Base-by-base conservation (phyloP, 2,888 invertebrate species). In the Dusona sp. region DNA sequence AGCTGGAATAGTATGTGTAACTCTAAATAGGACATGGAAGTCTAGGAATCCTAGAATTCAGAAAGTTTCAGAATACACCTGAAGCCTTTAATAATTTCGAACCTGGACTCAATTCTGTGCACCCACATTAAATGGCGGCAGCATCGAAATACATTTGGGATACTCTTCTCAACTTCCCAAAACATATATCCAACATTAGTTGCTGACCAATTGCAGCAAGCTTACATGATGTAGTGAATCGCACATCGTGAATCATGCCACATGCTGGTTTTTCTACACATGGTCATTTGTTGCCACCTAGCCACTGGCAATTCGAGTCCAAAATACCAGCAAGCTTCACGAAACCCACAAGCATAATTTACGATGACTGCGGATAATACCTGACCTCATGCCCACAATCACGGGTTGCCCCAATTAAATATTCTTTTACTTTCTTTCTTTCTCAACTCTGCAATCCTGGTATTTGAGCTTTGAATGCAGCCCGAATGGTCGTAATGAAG, bases 321-420 rank as follows among this genome's bases (percentile, higher is more conserved):
- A 25, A 19, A 70, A 45, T 19, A 33, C 6, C 3, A 13, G 48
- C 72, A 54, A 51, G 36, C n/a, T 70, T 70, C 8, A 8, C 48
- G 48, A 48, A 29, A n/a, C 33, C 8, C n/a, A 11, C 16, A 16
- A 72, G 36, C 36, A 72, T 72, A 51, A 72, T 51, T 72, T 78
- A 78, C 78, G 33, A 78, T 22, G 51, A 78, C 48, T 33, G 19
- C n/a, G 48, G 45, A 51, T 70, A 70, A 70, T 70, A 13, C 22
- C 57, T 57, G 57, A 57, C 22, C 48, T 45, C 67, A 48, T 78
- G n/a, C 51, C 36, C 67, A 0, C 22, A 78, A 51, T 67, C 51
- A 51, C n/a, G 4, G 33, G 36, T 51, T 54, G 51, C 11, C n/a
- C 72, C 72, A 48, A 51, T 51, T n/a, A 48, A 48, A 29, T 72